These are phyloP conservation scores for Leptura quadrifasciata DNA, from an alignment of 2,888 invertebrate species.

Conservation along the genomic window DNA sequence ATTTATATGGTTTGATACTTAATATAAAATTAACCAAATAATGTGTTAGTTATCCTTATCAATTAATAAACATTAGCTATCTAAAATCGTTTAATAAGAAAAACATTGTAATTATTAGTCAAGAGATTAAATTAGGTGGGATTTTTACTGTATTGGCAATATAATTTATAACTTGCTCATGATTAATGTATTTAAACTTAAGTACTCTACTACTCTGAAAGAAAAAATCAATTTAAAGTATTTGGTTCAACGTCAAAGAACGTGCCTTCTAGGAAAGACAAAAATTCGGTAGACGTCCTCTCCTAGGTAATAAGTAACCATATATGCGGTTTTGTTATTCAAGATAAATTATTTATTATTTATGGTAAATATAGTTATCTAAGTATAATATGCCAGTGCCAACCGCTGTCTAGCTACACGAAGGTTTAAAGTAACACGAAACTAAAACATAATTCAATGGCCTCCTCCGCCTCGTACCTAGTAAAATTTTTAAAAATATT, in stretches of 20 bases:
- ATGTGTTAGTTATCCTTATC: constrained; percentile 1
- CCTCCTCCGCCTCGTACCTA: too few species aligned
- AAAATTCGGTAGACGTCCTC: too few species aligned
- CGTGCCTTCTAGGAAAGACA: too few species aligned
- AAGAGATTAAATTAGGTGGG: constrained; percentile 1
- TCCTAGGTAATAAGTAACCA: background rate
- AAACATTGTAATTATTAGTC: background rate
- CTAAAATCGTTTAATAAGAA: constrained; percentile 3
- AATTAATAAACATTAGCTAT: constrained; percentile 5
- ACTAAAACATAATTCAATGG: too few species aligned
- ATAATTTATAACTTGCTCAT: background rate
- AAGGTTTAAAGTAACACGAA: too few species aligned
- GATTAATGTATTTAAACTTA: background rate
- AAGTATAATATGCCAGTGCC: too few species aligned
- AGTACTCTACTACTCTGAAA: too few species aligned
- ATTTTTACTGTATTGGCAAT: constrained; percentile 9
- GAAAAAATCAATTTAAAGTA: background rate
- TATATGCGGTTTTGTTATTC: background rate
- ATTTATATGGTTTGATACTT: background rate
- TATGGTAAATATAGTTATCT: background rate
- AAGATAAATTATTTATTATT: background rate
- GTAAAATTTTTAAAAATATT: too few species aligned
- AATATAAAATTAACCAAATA: background rate
- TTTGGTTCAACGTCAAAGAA: background rate
- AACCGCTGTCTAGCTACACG: too few species aligned